Base-by-base conservation (phyloP, 2,797 vertebrate genomes). In the Smutsia temminckii region DNA sequence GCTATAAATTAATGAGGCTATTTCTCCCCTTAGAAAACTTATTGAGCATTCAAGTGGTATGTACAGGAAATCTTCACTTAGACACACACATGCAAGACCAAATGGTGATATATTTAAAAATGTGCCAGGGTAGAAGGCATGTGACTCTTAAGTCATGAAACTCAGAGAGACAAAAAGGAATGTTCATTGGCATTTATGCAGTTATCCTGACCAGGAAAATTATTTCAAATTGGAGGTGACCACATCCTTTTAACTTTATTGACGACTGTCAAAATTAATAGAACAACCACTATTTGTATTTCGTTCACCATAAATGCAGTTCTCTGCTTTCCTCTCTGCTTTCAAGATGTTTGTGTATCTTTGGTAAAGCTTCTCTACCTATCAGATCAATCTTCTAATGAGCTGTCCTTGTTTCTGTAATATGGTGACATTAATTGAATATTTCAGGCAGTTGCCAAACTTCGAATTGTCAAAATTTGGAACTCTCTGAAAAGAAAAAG, bases 31-130 rank as follows among this genome's bases (percentile, higher is more conserved):
- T 27, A 49, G 72, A 72, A 94, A 88, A 87, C 53, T 66, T 53
- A 53, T 37, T 84, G 61, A 91, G 72, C 89, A 81, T 91, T 69
- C 71, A 75, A 81, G 40, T 18, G 13, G 14, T 91, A 53, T 32
- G 14, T 51, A n/a, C 18, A 93, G 83, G 71, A 85, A 80, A 66
- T 53, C 42, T 51, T 34, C 40, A 55, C 55, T 59, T 61, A 63
- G 37, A 57, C 29, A 66, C 11, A 1, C 63, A 68, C 81, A 89
- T 40, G 42, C 32, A 53, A 83, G 51, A 42, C n/a, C 32, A 84
- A 57, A 81, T 55, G 66, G 57, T 53, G 75, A 61, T 95, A 61
- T 94, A 81, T 93, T 95, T 96, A 95, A 91, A 95, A 89, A 74
- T 3, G 29, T 61, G 46, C 49, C 49, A 93, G 40, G 83, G 49